A percentile compares a stretch with the other conserved stretches of the same genome.
These are phyloP conservation scores for Podabrus alpinus DNA, from an alignment of 2,888 invertebrate genomes.

Conservation along the genomic window DNA sequence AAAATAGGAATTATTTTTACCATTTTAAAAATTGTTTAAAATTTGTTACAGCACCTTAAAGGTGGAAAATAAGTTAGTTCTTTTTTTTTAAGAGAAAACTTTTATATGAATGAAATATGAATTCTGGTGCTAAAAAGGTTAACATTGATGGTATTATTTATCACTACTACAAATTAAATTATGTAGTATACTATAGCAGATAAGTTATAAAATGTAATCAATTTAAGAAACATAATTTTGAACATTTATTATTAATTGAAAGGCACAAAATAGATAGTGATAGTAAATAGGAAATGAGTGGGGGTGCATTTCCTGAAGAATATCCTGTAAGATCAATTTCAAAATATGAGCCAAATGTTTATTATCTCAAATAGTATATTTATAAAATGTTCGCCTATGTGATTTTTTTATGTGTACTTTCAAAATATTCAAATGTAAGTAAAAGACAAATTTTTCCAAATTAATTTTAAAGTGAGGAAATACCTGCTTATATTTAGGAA, in stretches of 20 bases:
- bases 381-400: slow-evolving; percentile 24
- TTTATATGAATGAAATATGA: neutral
- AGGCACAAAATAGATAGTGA: slow-evolving; percentile 31
- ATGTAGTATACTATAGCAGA: neutral
- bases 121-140: neutral
- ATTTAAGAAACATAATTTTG: neutral
- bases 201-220: neutral
- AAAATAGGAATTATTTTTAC: slow-evolving; percentile 25
- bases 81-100: neutral
- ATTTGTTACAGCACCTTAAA: neutral
- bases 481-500: neutral
- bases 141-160: neutral
- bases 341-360: slow-evolving; percentile 8
- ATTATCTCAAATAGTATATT: slow-evolving; percentile 11
- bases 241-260: neutral
- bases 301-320: slow-evolving; percentile 47
- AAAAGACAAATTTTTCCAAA: neutral
- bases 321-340: slow-evolving; percentile 24
- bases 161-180: neutral
- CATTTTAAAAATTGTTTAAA: neutral
- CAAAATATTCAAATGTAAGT: slow-evolving; percentile 9
- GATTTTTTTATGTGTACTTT: slow-evolving; percentile 16
- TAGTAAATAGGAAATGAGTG: slow-evolving; percentile 49
- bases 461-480: neutral
- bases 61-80: neutral